phyloP scores from a whole-genome alignment of 30 jellyfish, hydroid and myxozoan species.

The Chironex yamaguchii region DNA sequence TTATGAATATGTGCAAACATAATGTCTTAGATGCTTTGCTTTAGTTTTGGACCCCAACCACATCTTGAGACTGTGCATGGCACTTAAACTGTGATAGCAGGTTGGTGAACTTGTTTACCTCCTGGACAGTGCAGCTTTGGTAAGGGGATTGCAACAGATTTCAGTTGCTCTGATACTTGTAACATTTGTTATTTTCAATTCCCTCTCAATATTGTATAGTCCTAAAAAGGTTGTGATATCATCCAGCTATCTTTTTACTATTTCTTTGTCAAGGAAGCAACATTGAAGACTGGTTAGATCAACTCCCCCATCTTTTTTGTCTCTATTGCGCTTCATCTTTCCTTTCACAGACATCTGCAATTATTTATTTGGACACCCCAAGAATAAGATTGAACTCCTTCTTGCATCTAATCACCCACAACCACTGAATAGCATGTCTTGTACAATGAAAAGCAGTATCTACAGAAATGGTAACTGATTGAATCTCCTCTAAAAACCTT shows the following conservation, averaged over 20 bases:
- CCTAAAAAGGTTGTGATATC: constrained; percentile 6
- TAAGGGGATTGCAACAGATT: constrained; percentile 12
- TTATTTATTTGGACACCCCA: background rate
- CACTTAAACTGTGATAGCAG: constrained; percentile 72
- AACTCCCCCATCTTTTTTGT: background rate
- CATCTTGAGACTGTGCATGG: constrained; percentile 61
- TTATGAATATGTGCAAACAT: constrained; percentile 50
- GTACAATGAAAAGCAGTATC: background rate
- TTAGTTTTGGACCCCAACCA: constrained; percentile 41
- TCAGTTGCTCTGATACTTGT: background rate
- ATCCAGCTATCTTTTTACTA: background rate
- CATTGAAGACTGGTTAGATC: background rate
- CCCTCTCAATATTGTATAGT: constrained; percentile 1
- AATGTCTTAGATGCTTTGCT: constrained; percentile 66
- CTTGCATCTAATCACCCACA: background rate
- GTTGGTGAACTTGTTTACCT: constrained; percentile 11
- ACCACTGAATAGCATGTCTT: background rate
- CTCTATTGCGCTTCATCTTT: background rate
- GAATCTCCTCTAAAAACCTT: background rate
- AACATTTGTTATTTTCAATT: background rate
- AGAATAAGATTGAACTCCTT: background rate
- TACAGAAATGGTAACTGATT: background rate
- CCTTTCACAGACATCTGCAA: background rate
- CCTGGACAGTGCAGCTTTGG: constrained; percentile 22
- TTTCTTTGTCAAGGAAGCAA: background rate